phyloP scores from a whole-genome alignment of 1,140 invertebrate species.

The Drosophila ambigua region DNA sequence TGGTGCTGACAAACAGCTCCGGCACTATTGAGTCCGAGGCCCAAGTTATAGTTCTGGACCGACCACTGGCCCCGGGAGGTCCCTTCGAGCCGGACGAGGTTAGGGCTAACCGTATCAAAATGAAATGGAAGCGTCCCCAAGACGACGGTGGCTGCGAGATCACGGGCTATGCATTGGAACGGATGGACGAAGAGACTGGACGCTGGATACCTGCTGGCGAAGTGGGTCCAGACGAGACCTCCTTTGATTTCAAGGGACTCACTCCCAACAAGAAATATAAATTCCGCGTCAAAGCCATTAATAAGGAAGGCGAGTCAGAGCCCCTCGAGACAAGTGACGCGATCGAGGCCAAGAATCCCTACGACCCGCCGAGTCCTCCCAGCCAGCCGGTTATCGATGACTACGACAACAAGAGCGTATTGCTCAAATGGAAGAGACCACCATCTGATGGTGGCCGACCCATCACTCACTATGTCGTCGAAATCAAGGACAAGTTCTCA shows the following conservation, averaged over 20 bases:
- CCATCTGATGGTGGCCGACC: slow-evolving; percentile 96
- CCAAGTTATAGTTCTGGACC: slow-evolving; percentile 95
- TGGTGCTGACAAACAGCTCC: slow-evolving; percentile 92
- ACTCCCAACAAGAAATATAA: slow-evolving; percentile 99
- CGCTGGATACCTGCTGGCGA: slow-evolving; percentile 96
- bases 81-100: slow-evolving; percentile 95
- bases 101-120: slow-evolving; percentile 94
- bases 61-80: slow-evolving; percentile 92
- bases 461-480: slow-evolving; percentile 97
- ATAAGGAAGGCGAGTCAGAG: slow-evolving; percentile 99
- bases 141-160: slow-evolving; percentile 97
- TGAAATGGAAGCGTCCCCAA: slow-evolving; percentile 97
- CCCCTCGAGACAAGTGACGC: slow-evolving; percentile 95
- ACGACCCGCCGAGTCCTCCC: slow-evolving; percentile 94
- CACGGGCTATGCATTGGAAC: slow-evolving; percentile 98
- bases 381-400: slow-evolving; percentile 96
- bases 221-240: slow-evolving; percentile 91
- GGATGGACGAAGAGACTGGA: slow-evolving; percentile 97
- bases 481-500: slow-evolving; percentile 98
- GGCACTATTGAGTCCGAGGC: slow-evolving; percentile 92
- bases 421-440: slow-evolving; percentile 95
- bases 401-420: slow-evolving; percentile 96
- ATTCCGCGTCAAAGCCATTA: slow-evolving; percentile 98
- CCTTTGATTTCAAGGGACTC: slow-evolving; percentile 95
- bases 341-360: slow-evolving; percentile 97